Conservation (phyloP, 92 coral and sea anemone genomes). For the Phymanthus crucifer region DNA sequence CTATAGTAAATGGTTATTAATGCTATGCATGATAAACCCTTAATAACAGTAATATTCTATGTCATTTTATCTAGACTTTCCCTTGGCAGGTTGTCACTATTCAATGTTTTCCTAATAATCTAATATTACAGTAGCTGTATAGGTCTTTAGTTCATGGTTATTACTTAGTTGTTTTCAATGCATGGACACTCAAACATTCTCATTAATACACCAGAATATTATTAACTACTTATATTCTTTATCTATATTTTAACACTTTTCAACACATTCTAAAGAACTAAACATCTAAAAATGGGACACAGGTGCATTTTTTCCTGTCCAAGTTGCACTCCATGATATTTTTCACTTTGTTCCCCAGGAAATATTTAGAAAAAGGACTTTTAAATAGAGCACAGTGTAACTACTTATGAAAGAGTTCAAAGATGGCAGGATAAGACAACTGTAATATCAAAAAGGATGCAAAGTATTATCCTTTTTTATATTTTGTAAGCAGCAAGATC, state of each 20-base stretch:
- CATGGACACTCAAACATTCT: too few species aligned
- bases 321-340: neutral
- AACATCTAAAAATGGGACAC: too few species aligned
- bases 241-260: neutral
- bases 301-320: too few species aligned
- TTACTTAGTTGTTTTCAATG: too few species aligned
- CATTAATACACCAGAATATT: too few species aligned
- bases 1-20: neutral
- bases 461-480: neutral
- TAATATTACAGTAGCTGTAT: too few species aligned
- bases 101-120: too few species aligned
- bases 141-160: too few species aligned
- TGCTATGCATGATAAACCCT: neutral
- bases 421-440: neutral
- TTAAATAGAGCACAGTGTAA: neutral
- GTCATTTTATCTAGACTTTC: neutral
- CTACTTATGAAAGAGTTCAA: neutral
- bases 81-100: too few species aligned
- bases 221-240: too few species aligned
- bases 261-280: neutral
- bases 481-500: neutral
- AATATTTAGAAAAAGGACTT: neutral
- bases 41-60: neutral
- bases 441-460: too few species aligned
- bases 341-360: neutral